These are phyloP conservation scores for Zalophus californianus DNA, from an alignment of 2,797 vertebrate genomes.

Conservation along the genomic window DNA sequence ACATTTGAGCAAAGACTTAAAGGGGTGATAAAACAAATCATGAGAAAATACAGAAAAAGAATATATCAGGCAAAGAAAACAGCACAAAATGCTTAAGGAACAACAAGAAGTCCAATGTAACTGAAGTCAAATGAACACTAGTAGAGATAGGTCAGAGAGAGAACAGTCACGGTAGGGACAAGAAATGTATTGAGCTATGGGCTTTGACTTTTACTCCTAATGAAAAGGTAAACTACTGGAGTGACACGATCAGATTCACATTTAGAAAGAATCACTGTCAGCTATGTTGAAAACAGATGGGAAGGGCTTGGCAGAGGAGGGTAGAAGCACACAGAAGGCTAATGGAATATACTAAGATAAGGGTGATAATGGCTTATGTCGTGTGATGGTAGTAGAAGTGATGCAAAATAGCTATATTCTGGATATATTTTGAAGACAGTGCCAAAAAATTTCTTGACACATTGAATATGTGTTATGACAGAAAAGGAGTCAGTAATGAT, in stretches of 20 bases:
- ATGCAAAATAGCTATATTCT: background rate
- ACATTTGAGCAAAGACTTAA: slow-evolving; percentile 10
- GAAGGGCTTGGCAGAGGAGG: background rate
- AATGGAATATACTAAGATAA: background rate
- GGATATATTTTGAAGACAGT: background rate
- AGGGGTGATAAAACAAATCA: background rate
- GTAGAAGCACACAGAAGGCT: background rate
- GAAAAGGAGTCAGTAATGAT: background rate
- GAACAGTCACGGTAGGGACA: background rate
- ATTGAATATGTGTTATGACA: background rate
- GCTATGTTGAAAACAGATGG: background rate
- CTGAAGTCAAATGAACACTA: background rate
- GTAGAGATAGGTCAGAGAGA: background rate
- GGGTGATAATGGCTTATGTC: background rate
- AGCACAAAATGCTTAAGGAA: background rate
- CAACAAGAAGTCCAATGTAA: background rate
- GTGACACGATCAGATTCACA: background rate
- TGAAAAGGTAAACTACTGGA: slow-evolving; percentile 19
- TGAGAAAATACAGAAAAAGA: background rate
- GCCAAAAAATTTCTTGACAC: background rate
- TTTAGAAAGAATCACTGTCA: background rate
- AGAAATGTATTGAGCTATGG: background rate
- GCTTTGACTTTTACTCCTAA: background rate
- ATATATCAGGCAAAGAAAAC: background rate
- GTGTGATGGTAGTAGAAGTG: background rate